Conservation (phyloP, 2,113 vertebrate species). For the Engraulis encrasicolus region DNA sequence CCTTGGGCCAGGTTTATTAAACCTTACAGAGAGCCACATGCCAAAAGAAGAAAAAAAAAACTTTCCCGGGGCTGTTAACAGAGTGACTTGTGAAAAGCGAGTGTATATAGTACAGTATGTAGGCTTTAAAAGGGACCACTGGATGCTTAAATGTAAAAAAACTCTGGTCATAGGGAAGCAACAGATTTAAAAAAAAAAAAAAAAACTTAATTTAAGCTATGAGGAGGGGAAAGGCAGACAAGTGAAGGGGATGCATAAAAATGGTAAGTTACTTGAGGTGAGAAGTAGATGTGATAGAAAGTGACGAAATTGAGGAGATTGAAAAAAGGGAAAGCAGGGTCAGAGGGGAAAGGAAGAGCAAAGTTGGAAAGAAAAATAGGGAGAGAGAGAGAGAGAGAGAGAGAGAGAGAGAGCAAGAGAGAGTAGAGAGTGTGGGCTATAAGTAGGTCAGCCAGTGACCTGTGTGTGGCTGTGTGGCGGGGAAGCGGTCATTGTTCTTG, state of each 20-base stretch:
- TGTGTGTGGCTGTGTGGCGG: conserved; percentile 57
- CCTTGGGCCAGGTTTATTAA: background rate
- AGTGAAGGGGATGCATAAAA: background rate
- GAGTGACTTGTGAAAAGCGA: background rate
- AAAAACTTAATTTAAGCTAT: no score
- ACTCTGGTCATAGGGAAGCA: no score
- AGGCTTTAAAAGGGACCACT: no score
- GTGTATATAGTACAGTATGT: no score
- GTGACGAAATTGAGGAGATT: background rate
- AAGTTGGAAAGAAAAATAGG: background rate
- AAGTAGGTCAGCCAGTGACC: conserved; percentile 74
- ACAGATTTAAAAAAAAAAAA: no score
- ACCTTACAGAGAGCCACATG: background rate
- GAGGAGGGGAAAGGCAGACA: no score
- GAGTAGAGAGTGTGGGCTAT: conserved; percentile 45
- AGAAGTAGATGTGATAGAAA: background rate
- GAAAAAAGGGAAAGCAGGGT: background rate
- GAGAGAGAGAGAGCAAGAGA: background rate
- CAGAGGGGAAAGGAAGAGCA: background rate
- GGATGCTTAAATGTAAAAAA: background rate
- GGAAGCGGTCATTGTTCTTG: conserved; percentile 56
- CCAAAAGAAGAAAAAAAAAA: background rate
- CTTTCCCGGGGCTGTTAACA: background rate
- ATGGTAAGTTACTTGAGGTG: background rate
- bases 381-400: background rate